These are phyloP conservation scores for Clavelina lepadiformis DNA, from an alignment of 23 tunicate genomes.

Conservation along the genomic window DNA sequence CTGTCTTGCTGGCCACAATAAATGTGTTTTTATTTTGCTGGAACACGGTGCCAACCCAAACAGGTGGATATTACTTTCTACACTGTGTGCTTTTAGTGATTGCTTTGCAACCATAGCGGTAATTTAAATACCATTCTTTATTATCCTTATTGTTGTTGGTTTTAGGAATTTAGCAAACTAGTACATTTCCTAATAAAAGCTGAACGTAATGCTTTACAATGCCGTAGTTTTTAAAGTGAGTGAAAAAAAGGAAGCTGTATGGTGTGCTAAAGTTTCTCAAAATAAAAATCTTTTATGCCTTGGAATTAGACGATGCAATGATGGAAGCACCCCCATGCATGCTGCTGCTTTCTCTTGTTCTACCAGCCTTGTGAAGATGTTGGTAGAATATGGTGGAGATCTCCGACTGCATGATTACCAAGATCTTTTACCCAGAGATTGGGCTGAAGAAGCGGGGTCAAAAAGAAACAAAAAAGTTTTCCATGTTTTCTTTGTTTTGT, in stretches of 20 bases:
- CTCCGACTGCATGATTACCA: constrained; percentile 73
- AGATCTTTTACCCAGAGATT: constrained; percentile 57
- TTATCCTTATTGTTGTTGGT: neutral
- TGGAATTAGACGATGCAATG: constrained; percentile 74
- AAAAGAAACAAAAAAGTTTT: constrained; percentile 60
- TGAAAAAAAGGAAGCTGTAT: neutral
- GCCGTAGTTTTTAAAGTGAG: no score
- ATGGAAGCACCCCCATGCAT: constrained; percentile 92
- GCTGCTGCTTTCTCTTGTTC: constrained; percentile 86
- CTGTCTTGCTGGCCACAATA: constrained; percentile 41
- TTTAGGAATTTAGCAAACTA: neutral
- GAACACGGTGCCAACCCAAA: constrained; percentile 70
- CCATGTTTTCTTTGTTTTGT: no score
- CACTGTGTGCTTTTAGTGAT: neutral
- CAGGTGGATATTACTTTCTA: constrained; percentile 21
- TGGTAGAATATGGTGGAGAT: constrained; percentile 80
- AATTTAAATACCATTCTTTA: neutral
- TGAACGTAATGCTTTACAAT: constrained; percentile 5
- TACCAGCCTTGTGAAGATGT: constrained; percentile 15
- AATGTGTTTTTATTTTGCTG: constrained; percentile 57
- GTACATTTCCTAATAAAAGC: neutral
- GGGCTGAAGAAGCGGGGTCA: constrained; percentile 83
- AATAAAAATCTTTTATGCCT: neutral
- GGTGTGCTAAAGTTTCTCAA: no score
- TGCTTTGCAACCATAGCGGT: neutral